phyloP scores from a whole-genome alignment of 2,888 invertebrate genomes.

The Deilephila elpenor region DNA sequence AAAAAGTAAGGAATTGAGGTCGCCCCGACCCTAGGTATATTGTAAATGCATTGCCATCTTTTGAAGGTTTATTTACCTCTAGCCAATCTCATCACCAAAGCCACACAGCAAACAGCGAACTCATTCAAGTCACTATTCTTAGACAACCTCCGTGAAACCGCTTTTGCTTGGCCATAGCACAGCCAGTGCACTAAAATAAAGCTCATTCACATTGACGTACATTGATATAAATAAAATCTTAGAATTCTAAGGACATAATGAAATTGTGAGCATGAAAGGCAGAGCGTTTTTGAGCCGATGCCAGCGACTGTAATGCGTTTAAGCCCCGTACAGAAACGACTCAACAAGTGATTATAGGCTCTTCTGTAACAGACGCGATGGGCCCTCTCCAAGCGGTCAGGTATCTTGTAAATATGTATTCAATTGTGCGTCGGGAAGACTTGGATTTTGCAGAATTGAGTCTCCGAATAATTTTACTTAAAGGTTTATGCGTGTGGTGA shows the following conservation, averaged over 20 bases:
- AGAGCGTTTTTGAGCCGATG: neutral
- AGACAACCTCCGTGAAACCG: too few species aligned
- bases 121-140: too few species aligned
- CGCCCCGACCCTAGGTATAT: too few species aligned
- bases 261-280: neutral
- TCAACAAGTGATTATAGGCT: slow-evolving; percentile 44
- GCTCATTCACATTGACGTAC: neutral
- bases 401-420: neutral
- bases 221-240: neutral
- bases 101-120: too few species aligned
- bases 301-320: neutral
- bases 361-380: neutral
- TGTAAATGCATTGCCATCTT: too few species aligned
- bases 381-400: neutral
- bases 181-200: neutral
- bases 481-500: neutral
- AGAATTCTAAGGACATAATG: neutral
- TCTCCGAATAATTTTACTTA: neutral
- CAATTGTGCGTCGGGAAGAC: neutral
- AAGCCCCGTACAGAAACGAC: slow-evolving; percentile 30
- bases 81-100: too few species aligned
- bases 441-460: neutral
- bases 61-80: too few species aligned
- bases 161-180: neutral
- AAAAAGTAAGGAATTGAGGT: too few species aligned